Percentiles rank a stretch among this genome's conserved stretches.
Conservation (phyloP, 1,140 invertebrate genomes). For the Eumaeus atala region DNA sequence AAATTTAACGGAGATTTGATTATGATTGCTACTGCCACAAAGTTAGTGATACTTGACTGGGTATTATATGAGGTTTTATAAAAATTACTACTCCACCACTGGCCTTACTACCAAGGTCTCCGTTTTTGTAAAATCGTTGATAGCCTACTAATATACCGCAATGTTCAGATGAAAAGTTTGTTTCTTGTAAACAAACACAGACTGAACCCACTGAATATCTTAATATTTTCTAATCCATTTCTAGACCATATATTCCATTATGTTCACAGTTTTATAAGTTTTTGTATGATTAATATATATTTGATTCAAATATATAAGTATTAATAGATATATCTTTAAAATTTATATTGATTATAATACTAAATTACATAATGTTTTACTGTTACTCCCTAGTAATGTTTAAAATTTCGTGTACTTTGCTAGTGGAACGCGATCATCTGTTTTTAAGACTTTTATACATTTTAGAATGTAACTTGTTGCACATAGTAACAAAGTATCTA, state of each 20-base stretch:
- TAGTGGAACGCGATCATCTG: conserved; percentile 25
- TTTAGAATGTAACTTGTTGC: conserved; percentile 23
- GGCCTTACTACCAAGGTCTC: conserved; percentile 18
- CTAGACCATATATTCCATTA: conserved; percentile 31
- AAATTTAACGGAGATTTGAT: conserved; percentile 23
- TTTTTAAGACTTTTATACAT: conserved; percentile 28
- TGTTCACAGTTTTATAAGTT: conserved; percentile 16
- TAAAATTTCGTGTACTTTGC: conserved; percentile 26
- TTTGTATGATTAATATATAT: too few relatives aligned
- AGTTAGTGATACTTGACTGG: conserved; percentile 25
- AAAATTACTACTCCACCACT: conserved; percentile 37
- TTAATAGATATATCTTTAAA: too few relatives aligned
- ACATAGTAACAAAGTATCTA: conserved; percentile 23
- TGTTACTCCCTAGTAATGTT: not conserved
- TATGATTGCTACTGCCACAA: conserved; percentile 35
- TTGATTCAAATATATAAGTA: too few relatives aligned
- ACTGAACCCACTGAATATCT: conserved; percentile 21
- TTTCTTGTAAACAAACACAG: conserved; percentile 38
- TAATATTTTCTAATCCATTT: conserved; percentile 30
- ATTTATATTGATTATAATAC: too few relatives aligned
- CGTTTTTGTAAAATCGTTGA: conserved; percentile 26
- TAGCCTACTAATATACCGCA: conserved; percentile 23
- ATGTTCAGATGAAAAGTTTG: conserved; percentile 30
- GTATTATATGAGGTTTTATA: conserved; percentile 25
- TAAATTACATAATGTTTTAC: too few relatives aligned